phyloP scores from a whole-genome alignment of 2,888 invertebrate species.

The Busseola fusca region DNA sequence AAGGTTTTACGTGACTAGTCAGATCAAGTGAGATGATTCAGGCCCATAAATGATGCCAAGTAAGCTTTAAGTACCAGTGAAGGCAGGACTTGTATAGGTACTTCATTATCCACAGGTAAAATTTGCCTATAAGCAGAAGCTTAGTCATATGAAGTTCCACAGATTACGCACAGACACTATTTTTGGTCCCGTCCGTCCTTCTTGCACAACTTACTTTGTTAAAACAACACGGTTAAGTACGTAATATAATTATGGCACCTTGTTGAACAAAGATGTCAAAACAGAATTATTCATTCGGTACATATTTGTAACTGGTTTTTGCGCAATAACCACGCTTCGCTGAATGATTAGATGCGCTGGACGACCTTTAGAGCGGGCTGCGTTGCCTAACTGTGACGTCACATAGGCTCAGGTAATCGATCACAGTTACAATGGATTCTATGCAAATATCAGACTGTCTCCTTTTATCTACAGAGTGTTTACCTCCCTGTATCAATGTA shows the following conservation, averaged over 20 bases:
- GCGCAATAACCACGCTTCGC: conserved; percentile 71
- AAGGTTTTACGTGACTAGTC: neutral
- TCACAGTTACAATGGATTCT: conserved; percentile 63
- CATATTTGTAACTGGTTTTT: conserved; percentile 67
- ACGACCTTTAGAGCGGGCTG: conserved; percentile 69
- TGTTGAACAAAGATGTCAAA: conserved; percentile 57
- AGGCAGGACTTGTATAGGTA: neutral
- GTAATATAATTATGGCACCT: conserved; percentile 61
- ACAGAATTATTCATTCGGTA: conserved; percentile 56
- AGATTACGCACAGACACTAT: conserved; percentile 18
- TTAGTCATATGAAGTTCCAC: conserved; percentile 34
- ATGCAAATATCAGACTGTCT: conserved; percentile 59
- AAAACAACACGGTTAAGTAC: conserved; percentile 38
- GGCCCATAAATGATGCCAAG: neutral
- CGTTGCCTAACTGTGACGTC: conserved; percentile 63
- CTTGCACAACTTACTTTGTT: conserved; percentile 48
- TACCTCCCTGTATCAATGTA: conserved; percentile 3
- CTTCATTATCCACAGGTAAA: conserved; percentile 2
- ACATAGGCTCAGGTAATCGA: conserved; percentile 63
- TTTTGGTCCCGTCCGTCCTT: conserved; percentile 41
- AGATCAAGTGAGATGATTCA: neutral
- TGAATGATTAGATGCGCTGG: conserved; percentile 79
- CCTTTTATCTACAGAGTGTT: conserved; percentile 25
- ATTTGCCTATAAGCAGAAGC: conserved; percentile 3
- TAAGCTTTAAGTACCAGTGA: neutral